A percentile compares a stretch with the other conserved stretches of the same genome.
Evolutionary conservation across 2,888 invertebrate species (phyloP).

Genomic region (Argynnis bischoffii): DNA sequence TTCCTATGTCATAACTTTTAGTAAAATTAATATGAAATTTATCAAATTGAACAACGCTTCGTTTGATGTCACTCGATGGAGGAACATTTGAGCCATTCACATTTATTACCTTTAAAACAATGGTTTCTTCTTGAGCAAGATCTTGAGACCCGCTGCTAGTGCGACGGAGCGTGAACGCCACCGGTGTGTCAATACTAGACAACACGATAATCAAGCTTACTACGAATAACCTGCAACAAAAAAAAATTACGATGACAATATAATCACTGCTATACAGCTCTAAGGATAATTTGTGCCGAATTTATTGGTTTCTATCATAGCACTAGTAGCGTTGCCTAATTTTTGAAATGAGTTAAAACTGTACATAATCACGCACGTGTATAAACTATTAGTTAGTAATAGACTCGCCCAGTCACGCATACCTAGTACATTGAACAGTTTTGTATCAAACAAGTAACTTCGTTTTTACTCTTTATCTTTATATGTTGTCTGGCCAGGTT

Average conservation of each 20-base stretch:
- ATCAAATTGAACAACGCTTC: slow-evolving; percentile 31
- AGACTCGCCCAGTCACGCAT: slow-evolving; percentile 11
- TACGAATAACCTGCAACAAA: slow-evolving; percentile 65
- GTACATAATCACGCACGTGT: slow-evolving; percentile 25
- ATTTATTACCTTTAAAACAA: slow-evolving; percentile 50
- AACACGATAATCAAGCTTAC: slow-evolving; percentile 56
- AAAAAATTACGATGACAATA: slow-evolving; percentile 35
- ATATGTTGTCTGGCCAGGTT: no score
- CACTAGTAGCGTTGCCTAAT: slow-evolving; percentile 14
- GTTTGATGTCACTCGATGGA: no score
- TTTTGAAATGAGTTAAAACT: slow-evolving; percentile 19
- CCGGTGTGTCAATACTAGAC: slow-evolving; percentile 51
- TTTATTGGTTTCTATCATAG: slow-evolving; percentile 20
- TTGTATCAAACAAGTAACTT: no score
- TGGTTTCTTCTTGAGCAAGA: slow-evolving; percentile 51
- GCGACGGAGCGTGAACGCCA: slow-evolving; percentile 54
- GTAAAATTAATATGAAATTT: background rate
- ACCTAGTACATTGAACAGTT: background rate
- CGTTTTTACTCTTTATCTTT: no score
- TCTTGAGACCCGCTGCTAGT: slow-evolving; percentile 44
- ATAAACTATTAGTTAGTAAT: slow-evolving; percentile 7
- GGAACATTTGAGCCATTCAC: slow-evolving; percentile 43
- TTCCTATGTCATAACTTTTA: background rate
- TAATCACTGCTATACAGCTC: slow-evolving; percentile 2
- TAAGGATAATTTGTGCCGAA: background rate